Percentiles rank a stretch among this genome's conserved stretches.
Conservation (phyloP, 64 coral and sea anemone species). For the Platygyra sinensis region DNA sequence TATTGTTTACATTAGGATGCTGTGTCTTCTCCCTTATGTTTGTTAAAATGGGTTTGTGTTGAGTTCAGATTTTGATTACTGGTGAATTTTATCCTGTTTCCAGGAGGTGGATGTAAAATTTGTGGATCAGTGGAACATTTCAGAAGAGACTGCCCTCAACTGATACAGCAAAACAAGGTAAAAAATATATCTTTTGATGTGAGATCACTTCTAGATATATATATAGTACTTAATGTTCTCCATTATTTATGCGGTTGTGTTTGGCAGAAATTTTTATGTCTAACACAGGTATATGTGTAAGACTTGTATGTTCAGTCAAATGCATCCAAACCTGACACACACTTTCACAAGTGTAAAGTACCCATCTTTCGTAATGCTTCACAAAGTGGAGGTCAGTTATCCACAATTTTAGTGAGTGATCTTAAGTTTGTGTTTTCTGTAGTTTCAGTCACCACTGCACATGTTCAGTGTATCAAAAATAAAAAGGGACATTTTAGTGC, state of each 20-base stretch:
- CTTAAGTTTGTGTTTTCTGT: background rate
- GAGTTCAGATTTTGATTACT: background rate
- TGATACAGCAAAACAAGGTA: slow-evolving; percentile 3
- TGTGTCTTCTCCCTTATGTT: background rate
- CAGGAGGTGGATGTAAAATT: slow-evolving; percentile 90
- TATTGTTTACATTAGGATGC: background rate
- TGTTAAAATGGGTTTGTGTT: too few species aligned
- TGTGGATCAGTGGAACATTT: slow-evolving; percentile 97
- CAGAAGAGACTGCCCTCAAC: slow-evolving; percentile 88
- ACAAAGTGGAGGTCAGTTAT: background rate
- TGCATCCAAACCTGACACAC: too few species aligned
- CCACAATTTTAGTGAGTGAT: background rate
- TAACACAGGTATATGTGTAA: too few species aligned
- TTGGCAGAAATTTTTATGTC: too few species aligned
- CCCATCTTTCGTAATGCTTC: too few species aligned
- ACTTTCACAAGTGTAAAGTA: too few species aligned
- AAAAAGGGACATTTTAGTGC: slow-evolving; percentile 72
- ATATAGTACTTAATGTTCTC: too few species aligned
- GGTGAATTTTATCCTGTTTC: background rate
- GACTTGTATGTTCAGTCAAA: too few species aligned
- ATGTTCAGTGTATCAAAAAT: slow-evolving; percentile 31
- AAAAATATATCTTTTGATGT: background rate
- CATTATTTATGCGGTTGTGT: too few species aligned
- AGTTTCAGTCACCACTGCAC: background rate
- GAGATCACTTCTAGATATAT: too few species aligned